Conservation (phyloP, 2,797 vertebrate genomes). For the Enteromius argenteus region DNA sequence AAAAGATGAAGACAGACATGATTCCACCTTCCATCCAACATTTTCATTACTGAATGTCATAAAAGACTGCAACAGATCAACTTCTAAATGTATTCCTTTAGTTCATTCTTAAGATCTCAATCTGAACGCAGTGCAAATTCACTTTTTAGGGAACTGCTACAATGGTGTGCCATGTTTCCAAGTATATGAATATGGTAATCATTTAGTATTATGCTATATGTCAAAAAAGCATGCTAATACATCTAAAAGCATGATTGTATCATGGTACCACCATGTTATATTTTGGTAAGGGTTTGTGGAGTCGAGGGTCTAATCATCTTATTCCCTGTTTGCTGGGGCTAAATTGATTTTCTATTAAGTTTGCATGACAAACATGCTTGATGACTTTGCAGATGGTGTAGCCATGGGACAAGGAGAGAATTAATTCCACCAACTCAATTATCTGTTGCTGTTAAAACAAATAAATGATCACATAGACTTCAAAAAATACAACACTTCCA, state of each 20-base stretch:
- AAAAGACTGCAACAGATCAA: neutral
- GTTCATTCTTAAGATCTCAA: neutral
- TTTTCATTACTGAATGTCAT: neutral
- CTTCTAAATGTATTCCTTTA: neutral
- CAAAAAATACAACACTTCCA: neutral
- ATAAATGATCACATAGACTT: constrained; percentile 28
- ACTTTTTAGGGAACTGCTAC: neutral
- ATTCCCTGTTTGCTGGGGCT: constrained; percentile 26
- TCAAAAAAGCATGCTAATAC: neutral
- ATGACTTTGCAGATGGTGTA: constrained; percentile 45
- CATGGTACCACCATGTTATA: neutral
- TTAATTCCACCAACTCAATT: constrained; percentile 30
- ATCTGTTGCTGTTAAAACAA: constrained; percentile 38
- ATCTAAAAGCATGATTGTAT: neutral
- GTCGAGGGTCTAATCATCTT: neutral
- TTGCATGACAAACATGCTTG: constrained; percentile 37
- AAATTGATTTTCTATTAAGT: constrained; percentile 24
- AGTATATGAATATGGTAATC: neutral
- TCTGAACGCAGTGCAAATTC: neutral
- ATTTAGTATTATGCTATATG: neutral
- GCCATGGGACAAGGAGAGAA: constrained; percentile 29
- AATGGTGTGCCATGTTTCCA: neutral
- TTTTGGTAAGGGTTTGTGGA: constrained; percentile 1
- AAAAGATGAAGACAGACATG: constrained; percentile 3
- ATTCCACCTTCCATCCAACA: neutral